Conservation (phyloP, 2,113 vertebrate species). For the Isurus oxyrinchus region DNA sequence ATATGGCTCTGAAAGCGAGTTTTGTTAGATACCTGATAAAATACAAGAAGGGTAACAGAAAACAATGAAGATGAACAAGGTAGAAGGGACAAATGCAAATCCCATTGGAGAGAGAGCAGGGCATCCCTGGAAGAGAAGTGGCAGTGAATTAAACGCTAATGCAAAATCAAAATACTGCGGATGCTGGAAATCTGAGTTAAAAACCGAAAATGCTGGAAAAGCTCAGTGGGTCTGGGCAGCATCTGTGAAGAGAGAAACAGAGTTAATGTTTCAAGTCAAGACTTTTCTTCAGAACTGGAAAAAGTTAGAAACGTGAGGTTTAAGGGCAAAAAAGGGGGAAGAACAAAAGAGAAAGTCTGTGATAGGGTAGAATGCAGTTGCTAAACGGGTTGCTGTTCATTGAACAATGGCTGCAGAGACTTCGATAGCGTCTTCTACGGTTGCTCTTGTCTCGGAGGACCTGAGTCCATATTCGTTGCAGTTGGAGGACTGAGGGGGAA, state of each 20-base stretch:
- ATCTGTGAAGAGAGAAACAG: background rate
- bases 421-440: background rate
- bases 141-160: too few relatives aligned
- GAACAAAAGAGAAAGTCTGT: background rate
- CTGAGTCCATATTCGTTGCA: background rate
- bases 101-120: too few relatives aligned
- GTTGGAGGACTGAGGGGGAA: background rate
- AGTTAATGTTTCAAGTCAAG: background rate
- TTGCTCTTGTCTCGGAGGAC: slow-evolving; percentile 23
- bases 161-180: too few relatives aligned
- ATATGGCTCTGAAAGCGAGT: too few relatives aligned
- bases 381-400: background rate
- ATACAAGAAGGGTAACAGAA: too few relatives aligned
- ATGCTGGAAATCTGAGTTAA: too few relatives aligned
- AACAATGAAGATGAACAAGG: too few relatives aligned
- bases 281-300: background rate
- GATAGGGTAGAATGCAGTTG: background rate
- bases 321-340: background rate
- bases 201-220: too few relatives aligned
- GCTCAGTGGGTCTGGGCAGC: too few relatives aligned
- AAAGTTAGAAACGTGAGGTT: background rate
- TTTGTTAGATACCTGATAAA: too few relatives aligned
- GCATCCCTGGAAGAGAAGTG: too few relatives aligned
- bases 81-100: too few relatives aligned
- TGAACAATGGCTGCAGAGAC: background rate